phyloP scores from a whole-genome alignment of 2,113 vertebrate genomes.

The Chlamydotis undulata region DNA sequence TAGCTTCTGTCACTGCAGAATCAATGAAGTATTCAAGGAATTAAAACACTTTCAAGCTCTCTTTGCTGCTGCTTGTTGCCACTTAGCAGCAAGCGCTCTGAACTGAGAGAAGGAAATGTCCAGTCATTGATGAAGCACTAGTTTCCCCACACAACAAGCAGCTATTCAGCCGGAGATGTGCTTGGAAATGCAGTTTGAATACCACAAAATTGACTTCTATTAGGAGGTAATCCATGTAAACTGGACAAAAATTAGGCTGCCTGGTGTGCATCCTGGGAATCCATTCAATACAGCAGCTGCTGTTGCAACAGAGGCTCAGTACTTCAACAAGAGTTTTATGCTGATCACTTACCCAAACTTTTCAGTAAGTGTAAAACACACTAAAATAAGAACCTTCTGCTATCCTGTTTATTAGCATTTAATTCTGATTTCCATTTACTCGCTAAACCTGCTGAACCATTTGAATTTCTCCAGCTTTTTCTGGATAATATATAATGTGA shows the following conservation, averaged over 20 bases:
- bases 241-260: background rate
- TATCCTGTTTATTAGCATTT: background rate
- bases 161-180: background rate
- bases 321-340: background rate
- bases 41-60: background rate
- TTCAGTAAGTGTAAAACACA: background rate
- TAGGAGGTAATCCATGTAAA: background rate
- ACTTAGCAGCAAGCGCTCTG: background rate
- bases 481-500: background rate
- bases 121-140: background rate
- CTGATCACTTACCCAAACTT: background rate
- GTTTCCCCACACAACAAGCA: background rate
- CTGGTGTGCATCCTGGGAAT: background rate
- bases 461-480: background rate
- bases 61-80: background rate
- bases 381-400: background rate
- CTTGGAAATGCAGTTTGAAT: background rate
- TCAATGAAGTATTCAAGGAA: background rate
- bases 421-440: background rate
- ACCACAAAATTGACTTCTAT: background rate
- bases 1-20: background rate
- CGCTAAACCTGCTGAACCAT: background rate
- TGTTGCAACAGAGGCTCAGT: background rate
- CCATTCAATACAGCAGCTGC: background rate
- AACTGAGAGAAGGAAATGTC: background rate